A percentile compares a stretch with the other conserved stretches of the same genome.
phyloP scores from a whole-genome alignment of 2,797 vertebrate genomes.

The Ficedula albicollis region DNA sequence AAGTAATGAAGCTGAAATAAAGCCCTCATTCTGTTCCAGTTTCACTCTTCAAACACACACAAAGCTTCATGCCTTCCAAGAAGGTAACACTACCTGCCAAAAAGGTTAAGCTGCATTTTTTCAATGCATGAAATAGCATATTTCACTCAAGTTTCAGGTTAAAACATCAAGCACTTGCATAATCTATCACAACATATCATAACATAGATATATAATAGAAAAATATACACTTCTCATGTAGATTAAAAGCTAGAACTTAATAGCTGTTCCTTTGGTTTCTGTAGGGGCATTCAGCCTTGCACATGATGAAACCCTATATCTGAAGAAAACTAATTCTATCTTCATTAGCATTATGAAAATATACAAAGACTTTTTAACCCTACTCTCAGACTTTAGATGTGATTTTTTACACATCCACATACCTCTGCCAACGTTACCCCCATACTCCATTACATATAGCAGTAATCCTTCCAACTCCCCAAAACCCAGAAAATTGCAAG shows the following conservation, averaged over 20 bases:
- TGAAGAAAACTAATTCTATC: background rate
- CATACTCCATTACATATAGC: background rate
- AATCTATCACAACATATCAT: background rate
- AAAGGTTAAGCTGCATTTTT: background rate
- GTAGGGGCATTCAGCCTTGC: background rate
- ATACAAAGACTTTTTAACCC: background rate
- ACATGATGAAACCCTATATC: background rate
- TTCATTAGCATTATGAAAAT: background rate
- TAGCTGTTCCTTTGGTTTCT: background rate
- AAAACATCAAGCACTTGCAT: background rate
- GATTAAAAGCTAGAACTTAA: background rate
- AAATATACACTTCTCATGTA: background rate
- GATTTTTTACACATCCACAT: background rate
- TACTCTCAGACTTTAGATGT: background rate
- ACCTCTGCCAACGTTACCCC: background rate
- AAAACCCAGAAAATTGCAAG: background rate
- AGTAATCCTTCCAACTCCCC: background rate
- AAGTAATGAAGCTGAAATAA: constrained; percentile 34
- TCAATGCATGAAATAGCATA: background rate
- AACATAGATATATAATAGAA: background rate
- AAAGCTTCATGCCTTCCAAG: background rate
- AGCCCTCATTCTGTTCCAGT: background rate
- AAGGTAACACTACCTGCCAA: background rate
- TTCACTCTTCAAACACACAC: background rate
- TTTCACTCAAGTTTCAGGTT: background rate